A percentile compares a stretch with the other conserved stretches of the same genome.
Conservation (phyloP, 2,888 invertebrate species). For the Heteromyza rotundicornis region DNA sequence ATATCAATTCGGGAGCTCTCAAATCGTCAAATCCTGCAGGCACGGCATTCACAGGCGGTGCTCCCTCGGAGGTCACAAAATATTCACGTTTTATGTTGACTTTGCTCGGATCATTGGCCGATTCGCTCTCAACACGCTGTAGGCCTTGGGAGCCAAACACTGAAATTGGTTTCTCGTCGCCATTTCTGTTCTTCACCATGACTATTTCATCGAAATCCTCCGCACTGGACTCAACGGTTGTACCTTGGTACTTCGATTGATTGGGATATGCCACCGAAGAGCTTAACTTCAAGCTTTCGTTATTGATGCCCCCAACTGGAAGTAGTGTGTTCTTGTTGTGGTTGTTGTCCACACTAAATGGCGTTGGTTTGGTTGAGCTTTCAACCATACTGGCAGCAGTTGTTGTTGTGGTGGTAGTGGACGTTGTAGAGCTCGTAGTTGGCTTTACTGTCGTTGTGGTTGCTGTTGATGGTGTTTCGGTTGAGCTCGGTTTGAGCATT, state of each 20-base stretch:
- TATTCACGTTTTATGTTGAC: slow-evolving; percentile 55
- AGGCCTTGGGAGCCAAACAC: slow-evolving; percentile 62
- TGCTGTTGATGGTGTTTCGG: slow-evolving; percentile 23
- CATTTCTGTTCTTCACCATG: slow-evolving; percentile 29
- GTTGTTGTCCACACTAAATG: slow-evolving; percentile 27
- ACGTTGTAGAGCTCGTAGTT: slow-evolving; percentile 19
- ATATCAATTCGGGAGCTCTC: slow-evolving; percentile 26
- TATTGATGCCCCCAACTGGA: slow-evolving; percentile 32
- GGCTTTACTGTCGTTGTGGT: slow-evolving; percentile 33
- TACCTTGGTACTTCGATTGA: background rate
- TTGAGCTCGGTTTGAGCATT: slow-evolving; percentile 44
- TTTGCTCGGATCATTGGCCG: slow-evolving; percentile 49
- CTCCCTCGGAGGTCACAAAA: slow-evolving; percentile 44
- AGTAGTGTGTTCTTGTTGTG: slow-evolving; percentile 14
- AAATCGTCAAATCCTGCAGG: background rate
- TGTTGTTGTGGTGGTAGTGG: slow-evolving; percentile 23
- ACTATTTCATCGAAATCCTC: slow-evolving; percentile 31
- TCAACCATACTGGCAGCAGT: slow-evolving; percentile 7
- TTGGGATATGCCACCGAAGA: slow-evolving; percentile 49
- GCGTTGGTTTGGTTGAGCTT: background rate
- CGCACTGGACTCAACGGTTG: background rate
- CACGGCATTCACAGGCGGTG: background rate
- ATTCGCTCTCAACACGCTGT: slow-evolving; percentile 31
- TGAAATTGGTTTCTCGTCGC: slow-evolving; percentile 49
- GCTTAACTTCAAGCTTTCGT: slow-evolving; percentile 52